Conservation (phyloP, 2,888 invertebrate species). For the Mesorhabditis sp. region DNA sequence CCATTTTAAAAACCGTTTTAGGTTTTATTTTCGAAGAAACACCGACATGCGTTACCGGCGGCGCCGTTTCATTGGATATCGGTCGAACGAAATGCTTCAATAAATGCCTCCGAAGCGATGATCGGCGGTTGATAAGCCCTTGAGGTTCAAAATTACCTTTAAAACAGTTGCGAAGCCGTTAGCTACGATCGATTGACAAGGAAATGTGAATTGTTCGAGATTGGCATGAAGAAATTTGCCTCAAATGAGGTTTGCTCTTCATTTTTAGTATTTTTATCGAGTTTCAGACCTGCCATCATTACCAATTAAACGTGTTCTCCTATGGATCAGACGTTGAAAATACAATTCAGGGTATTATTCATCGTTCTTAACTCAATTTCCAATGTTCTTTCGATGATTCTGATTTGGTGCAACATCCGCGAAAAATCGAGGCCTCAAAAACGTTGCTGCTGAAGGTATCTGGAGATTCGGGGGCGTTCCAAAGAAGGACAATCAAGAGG, state of each 20-base stretch:
- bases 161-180: neutral
- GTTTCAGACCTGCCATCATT: neutral
- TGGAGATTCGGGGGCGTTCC: too few relatives aligned
- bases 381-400: too few relatives aligned
- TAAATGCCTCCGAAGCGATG: too few relatives aligned
- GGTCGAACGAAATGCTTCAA: too few relatives aligned
- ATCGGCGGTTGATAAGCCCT: neutral
- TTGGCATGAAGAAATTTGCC: neutral
- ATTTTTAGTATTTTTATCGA: neutral
- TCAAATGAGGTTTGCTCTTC: neutral
- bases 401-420: too few relatives aligned
- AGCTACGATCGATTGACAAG: neutral
- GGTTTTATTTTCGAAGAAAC: neutral
- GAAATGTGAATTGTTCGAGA: neutral
- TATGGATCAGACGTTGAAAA: neutral
- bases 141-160: neutral
- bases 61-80: too few relatives aligned
- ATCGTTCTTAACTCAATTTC: too few relatives aligned
- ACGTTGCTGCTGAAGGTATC: too few relatives aligned
- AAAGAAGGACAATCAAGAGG: too few relatives aligned
- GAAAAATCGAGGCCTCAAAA: too few relatives aligned
- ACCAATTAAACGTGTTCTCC: neutral
- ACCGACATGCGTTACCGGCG: neutral
- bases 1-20: neutral
- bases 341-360: too few relatives aligned